phyloP scores from a whole-genome alignment of 2,888 invertebrate species.

The Ectemnius lituratus region DNA sequence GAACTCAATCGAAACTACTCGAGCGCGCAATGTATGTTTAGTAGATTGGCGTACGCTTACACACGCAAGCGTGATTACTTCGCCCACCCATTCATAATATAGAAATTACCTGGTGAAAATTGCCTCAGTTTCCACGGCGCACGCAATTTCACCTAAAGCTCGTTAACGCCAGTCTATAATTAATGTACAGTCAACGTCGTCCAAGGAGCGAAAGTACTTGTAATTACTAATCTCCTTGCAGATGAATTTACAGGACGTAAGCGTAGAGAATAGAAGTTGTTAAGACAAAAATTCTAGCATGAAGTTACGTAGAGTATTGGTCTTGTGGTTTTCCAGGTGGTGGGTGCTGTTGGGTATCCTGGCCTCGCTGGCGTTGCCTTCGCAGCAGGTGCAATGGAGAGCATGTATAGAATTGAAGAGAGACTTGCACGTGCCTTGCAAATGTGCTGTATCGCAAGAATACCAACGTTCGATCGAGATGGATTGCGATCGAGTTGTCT shows the following conservation, averaged over 20 bases:
- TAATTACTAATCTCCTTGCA: neutral
- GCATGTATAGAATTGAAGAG: conserved; percentile 89
- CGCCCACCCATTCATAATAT: conserved; percentile 18
- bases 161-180: conserved; percentile 13
- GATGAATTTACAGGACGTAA: neutral
- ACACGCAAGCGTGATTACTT: neutral
- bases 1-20: too few relatives aligned
- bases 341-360: conserved; percentile 17
- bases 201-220: conserved; percentile 24
- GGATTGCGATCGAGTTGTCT: conserved; percentile 91
- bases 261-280: too few relatives aligned
- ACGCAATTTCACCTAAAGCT: conserved; percentile 14
- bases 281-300: too few relatives aligned
- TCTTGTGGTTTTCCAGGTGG: conserved; percentile 31
- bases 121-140: neutral
- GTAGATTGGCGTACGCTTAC: too few relatives aligned
- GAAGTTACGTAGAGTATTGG: too few relatives aligned
- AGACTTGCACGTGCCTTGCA: conserved; percentile 87
- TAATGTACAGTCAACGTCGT: conserved; percentile 6
- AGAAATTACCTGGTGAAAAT: conserved; percentile 11
- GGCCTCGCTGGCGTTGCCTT: conserved; percentile 4
- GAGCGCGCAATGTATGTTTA: too few relatives aligned
- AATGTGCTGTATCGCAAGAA: conserved; percentile 75
- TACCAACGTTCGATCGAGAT: conserved; percentile 82
- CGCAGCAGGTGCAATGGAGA: conserved; percentile 79